Evolutionary conservation across 2,797 vertebrate genomes (phyloP).

Genomic region (Anguilla obscura): DNA sequence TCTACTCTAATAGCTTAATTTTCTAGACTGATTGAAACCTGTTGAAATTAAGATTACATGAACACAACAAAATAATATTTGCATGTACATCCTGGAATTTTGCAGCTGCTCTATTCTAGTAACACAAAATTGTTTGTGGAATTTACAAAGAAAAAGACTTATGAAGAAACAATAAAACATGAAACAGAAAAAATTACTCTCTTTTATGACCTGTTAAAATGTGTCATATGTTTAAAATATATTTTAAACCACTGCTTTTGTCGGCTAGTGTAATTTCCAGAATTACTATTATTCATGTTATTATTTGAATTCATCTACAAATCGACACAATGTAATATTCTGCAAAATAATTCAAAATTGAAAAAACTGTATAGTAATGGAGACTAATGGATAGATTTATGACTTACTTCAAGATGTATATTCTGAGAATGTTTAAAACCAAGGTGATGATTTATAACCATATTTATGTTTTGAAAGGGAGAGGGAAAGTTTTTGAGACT

Average conservation of each 20-base stretch:
- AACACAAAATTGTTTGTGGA: not conserved
- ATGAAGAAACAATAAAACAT: not conserved
- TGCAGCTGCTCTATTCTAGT: not conserved
- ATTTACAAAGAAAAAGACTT: not conserved
- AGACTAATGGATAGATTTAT: not conserved
- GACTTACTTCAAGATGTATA: not conserved
- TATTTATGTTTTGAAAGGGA: not conserved
- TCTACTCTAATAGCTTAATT: not conserved
- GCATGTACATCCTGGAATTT: not conserved
- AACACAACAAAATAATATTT: not conserved
- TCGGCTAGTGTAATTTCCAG: not conserved
- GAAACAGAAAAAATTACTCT: not conserved
- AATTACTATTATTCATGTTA: not conserved
- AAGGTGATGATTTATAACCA: not conserved
- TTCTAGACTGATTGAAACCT: not conserved
- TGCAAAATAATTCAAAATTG: not conserved
- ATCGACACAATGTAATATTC: not conserved
- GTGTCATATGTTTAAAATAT: not conserved
- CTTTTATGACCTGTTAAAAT: not conserved
- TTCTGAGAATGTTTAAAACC: conserved; percentile 1
- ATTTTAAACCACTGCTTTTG: not conserved
- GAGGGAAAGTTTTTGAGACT: too few species aligned
- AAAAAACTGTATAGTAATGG: not conserved
- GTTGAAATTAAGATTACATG: not conserved
- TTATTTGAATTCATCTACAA: not conserved